Base-by-base conservation (phyloP, 2,888 invertebrate genomes). In the Lysandra coridon region DNA sequence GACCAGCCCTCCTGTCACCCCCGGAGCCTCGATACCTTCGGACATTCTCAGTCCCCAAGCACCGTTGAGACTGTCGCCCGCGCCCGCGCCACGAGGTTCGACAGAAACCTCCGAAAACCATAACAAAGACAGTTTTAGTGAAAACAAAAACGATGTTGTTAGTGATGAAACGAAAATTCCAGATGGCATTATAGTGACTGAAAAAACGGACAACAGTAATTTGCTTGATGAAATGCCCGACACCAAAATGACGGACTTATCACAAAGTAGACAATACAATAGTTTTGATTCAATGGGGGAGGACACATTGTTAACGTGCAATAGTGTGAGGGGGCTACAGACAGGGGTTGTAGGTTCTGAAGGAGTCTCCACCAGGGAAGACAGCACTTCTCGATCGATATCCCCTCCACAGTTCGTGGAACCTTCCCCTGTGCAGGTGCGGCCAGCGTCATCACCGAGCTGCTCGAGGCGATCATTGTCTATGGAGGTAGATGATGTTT, bases 211-310 rank as follows among this genome's bases (percentile, higher is more conserved):
- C 80, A 93, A 88, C 85, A 57, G 76, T 33, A 95, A 90, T 86
- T 87, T 95, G 81, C 83, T 95, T 82, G 94, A 94, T 86, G 94
- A 94, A 87, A 94, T 95, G 88, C 91, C 95, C 76, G 94, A 94
- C 84, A 93, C 95, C 40, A 95, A 95, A 88, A 95, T 95, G 93
- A 92, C 94, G 86, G 94, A 95, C 85, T 86, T 95, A 81, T 92
- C 95, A 81, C 93, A 95, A 84, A 93, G 92, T 37, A 90, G 93
- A 86, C 93, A 93, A 83, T 95, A 93, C 83, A 93, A 91, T 83
- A 95, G 94, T 84, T 93, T 94, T 89, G 94, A 93, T 84, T 93
- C 94, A 5, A 95, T 95, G 89, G 93, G 93, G 84, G 93, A 95
- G 81, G 93, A 94, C 53, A 89, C 92, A 80, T 86, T 92, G 80